These are phyloP conservation scores for Todus mexicanus DNA, from an alignment of 2,797 vertebrate species.

Conservation along the genomic window DNA sequence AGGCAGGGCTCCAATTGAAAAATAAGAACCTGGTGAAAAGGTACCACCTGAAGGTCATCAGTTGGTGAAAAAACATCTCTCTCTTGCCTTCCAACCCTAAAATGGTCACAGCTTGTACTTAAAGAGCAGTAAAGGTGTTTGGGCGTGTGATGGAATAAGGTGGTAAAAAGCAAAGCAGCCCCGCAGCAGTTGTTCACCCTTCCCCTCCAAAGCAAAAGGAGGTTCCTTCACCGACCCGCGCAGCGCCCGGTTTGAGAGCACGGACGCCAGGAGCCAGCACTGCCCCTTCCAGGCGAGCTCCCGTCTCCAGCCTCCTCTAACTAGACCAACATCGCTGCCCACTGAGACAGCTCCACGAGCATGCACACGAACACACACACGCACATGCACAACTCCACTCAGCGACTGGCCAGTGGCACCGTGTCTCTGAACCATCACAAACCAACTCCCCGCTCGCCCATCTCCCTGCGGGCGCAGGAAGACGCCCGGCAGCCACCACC, in stretches of 20 bases:
- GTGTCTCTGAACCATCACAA: not conserved
- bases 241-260: not conserved
- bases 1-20: not conserved
- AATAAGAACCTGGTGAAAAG: not conserved
- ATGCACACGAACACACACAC: not conserved
- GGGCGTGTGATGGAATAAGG: not conserved
- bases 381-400: not conserved
- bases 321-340: not conserved
- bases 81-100: not conserved
- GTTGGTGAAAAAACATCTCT: not conserved
- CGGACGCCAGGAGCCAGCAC: not conserved
- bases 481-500: not conserved
- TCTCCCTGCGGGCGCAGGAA: not conserved
- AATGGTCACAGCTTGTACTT: not conserved
- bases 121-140: not conserved
- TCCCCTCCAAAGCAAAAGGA: not conserved
- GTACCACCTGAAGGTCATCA: not conserved
- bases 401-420: not conserved
- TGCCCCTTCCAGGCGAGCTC: not conserved
- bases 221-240: not conserved
- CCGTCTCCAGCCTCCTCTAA: not conserved
- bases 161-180: not conserved
- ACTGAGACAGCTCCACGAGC: not conserved
- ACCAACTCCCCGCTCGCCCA: rapidly evolving
- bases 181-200: not conserved